Conservation (phyloP, 2,888 invertebrate species). For the Salticus scenicus region DNA sequence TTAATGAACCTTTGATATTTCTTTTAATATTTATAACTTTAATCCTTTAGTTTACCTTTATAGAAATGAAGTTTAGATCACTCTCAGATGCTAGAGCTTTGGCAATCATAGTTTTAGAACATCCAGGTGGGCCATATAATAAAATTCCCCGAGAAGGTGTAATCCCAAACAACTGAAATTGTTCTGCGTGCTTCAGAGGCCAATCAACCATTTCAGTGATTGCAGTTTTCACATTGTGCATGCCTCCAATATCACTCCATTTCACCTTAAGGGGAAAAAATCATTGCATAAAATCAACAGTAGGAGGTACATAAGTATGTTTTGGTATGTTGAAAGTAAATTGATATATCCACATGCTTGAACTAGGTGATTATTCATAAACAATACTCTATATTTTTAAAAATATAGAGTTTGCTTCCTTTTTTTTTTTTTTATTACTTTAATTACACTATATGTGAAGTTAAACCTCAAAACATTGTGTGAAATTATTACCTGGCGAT, state of each 20-base stretch:
- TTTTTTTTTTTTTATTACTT: no score
- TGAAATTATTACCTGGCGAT: no score
- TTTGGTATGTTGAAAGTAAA: conserved; percentile 46
- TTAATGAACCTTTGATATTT: no score
- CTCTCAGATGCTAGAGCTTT: conserved; percentile 97
- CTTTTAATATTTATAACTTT: no score
- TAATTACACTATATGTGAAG: no score
- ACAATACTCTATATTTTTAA: no score
- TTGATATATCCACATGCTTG: no score
- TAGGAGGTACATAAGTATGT: neutral
- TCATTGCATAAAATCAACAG: neutral
- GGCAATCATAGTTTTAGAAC: conserved; percentile 98
- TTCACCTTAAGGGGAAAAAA: conserved; percentile 77
- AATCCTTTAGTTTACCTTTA: conserved; percentile 84
- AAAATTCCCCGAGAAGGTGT: conserved; percentile 91
- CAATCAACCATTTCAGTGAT: conserved; percentile 93
- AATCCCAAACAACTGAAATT: conserved; percentile 87
- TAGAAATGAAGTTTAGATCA: conserved; percentile 93
- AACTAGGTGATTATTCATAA: no score
- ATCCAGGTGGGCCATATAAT: conserved; percentile 98
- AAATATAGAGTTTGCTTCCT: no score
- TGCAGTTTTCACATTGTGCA: conserved; percentile 88
- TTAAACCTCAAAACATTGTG: no score
- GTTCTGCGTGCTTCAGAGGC: conserved; percentile 91
- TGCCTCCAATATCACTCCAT: conserved; percentile 97